Evolutionary conservation across 2,888 invertebrate genomes (phyloP).

Genomic region (Oscheius myriophilus): DNA sequence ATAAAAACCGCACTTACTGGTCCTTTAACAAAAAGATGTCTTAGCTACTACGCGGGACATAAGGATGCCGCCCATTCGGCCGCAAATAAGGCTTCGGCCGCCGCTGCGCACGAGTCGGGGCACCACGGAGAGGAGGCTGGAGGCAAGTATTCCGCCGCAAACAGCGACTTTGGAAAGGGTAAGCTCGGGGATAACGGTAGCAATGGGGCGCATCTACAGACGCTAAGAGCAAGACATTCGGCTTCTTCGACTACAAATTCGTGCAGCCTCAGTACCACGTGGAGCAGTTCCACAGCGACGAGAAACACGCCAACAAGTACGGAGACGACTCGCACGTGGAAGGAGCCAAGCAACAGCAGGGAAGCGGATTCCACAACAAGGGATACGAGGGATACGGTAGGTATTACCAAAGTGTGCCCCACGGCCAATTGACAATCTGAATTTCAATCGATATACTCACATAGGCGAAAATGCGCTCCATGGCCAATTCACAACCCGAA

Average conservation of each 20-base stretch:
- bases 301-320: slow-evolving; percentile 62
- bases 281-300: slow-evolving; percentile 63
- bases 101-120: slow-evolving; percentile 45
- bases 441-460: slow-evolving; percentile 21
- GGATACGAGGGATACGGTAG: slow-evolving; percentile 54
- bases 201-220: slow-evolving; percentile 35
- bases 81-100: slow-evolving; percentile 43
- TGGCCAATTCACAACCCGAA: no score
- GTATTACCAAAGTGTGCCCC: not conserved
- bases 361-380: slow-evolving; percentile 54
- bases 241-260: slow-evolving; percentile 64
- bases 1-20: no score
- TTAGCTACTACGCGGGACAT: slow-evolving; percentile 39
- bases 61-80: slow-evolving; percentile 47
- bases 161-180: slow-evolving; percentile 54
- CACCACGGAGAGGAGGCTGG: slow-evolving; percentile 48
- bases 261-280: slow-evolving; percentile 65
- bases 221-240: slow-evolving; percentile 60
- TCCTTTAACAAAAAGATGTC: no score
- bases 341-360: slow-evolving; percentile 51
- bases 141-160: slow-evolving; percentile 51
- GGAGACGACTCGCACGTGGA: slow-evolving; percentile 54
- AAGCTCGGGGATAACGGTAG: not conserved
- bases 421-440: not conserved
- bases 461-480: no score